Conservation (phyloP, 2,888 invertebrate species). For the Notocelia uddmanniana region DNA sequence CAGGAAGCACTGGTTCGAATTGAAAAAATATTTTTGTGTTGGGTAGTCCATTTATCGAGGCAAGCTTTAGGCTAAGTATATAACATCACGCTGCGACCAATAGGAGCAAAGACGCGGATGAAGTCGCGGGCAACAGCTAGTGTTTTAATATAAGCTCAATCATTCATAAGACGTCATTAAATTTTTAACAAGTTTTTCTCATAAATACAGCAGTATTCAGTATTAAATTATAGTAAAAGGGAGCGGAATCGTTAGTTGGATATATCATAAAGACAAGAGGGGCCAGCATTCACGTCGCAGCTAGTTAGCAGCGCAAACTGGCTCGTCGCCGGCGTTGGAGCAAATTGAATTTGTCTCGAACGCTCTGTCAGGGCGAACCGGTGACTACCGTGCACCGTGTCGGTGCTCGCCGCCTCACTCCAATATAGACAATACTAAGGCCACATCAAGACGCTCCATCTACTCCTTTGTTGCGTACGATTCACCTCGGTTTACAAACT, state of each 20-base stretch:
- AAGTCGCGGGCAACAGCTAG: too few relatives aligned
- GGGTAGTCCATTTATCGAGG: too few relatives aligned
- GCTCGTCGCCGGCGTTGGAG: constrained; percentile 78
- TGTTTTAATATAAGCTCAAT: too few relatives aligned
- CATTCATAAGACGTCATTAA: neutral
- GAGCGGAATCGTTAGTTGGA: constrained; percentile 64
- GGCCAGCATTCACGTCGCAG: constrained; percentile 77
- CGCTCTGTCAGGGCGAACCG: constrained; percentile 60
- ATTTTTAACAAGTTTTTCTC: neutral
- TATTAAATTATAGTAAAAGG: constrained; percentile 52
- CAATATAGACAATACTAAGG: constrained; percentile 32
- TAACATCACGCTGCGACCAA: too few relatives aligned
- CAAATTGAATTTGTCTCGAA: constrained; percentile 83
- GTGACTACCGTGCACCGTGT: constrained; percentile 48
- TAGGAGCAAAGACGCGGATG: too few relatives aligned
- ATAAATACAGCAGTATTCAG: neutral
- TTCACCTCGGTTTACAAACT: neutral
- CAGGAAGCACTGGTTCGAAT: too few relatives aligned
- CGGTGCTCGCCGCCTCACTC: constrained; percentile 20
- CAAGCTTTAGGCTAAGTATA: too few relatives aligned
- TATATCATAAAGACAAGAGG: constrained; percentile 73
- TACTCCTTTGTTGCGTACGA: neutral
- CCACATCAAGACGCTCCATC: constrained; percentile 5
- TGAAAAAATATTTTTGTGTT: too few relatives aligned
- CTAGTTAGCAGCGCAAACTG: constrained; percentile 83